Base-by-base conservation (phyloP, 2,797 vertebrate genomes). In the Acipenser ruthenus region DNA sequence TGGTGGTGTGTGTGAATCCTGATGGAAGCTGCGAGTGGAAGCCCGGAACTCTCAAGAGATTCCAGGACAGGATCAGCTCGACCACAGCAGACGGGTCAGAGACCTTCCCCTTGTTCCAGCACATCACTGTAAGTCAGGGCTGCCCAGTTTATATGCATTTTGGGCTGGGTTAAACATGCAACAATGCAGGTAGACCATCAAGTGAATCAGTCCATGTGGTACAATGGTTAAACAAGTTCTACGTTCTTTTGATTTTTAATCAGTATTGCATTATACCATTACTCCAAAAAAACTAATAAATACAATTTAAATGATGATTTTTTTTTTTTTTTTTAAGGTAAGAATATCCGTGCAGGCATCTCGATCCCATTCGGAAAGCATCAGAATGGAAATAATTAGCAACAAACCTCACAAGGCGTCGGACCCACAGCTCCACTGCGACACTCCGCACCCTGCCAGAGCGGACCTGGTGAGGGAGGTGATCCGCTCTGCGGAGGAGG, bases 71-170 rank as follows among this genome's bases (percentile, higher is more conserved):
- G 81, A 94, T 98, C 78, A 90, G 72, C 74, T 90, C 91, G 70
- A 86, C 77, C 60, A 85, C 89, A 5, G n/a, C 68, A 11, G 8
- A 69, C 3, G 92, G 92, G 52, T 84, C 84, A 0, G 70, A 91
- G 66, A 93, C 90, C 1, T 87, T 98, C 80, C 83, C 75, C 12
- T 80, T 99, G 23, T 98, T 98, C 0, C 83, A 94, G 68, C 97
- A 98, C 47, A 82, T 99, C 72, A 95, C 95, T 0, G 95, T 97
- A 75, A 93, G 94, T 89, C 23, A 37, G 23, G 23, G 61, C 6
- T 8, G 11, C 15, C 15, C 64, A 18, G 8, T 37, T 37, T 3
- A 37, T 37, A 37, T 37, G 23, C 23, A 37, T 37, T 2, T 37
- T 37, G 23, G 23, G 23, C 23, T 37, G 23, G 23, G 4, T 37